Evolutionary conservation across 2,888 invertebrate genomes (phyloP), one percentile per base, ranked within the genome.

Genomic region (Morpho achilles): DNA sequence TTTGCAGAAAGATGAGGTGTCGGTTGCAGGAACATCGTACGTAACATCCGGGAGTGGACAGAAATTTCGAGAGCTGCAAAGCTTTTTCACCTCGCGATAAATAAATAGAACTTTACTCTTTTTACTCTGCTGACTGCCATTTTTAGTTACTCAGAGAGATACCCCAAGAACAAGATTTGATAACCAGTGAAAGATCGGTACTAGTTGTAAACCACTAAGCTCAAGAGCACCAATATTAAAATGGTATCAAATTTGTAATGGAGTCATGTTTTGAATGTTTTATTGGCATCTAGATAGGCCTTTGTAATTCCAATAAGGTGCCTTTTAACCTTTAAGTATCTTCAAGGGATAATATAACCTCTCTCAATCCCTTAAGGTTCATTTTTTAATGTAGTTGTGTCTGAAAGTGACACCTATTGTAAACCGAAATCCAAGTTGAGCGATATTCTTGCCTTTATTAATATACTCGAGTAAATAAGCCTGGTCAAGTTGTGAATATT

Each of bases 261-360:
- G 79, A 79, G 80, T 78, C 77, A 74, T 77, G 76, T 80, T 79
- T 78, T 80, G 76, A 80, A 79, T 78, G 75, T 77, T 78, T 74
- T 81, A 82, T 82, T 80, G 81, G 78, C 74, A 74, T 76, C 74
- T 74, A 78, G 72, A 69, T 67, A 66, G 68, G 69, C 73, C 69
- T 71, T 71, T 78, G 78, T 80, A 79, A 82, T 82, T 77, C 79
- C 76, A 82, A 77, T 79, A 80, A 76, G 67, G 72, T 58, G 62
- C 61, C 58, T 66, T 49, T 54, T 48, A 64, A 58, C 58, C 53
- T 51, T 51, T 51, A 46, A 41, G 7, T 7, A 41, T 0, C 44
- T 7, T 10, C 9, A 47, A n/a, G 45, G 9, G 7, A 64, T 58
- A 53, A 53, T 40, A 3, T 9, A 10, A 39, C 42, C n/a, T 59